Conservation (phyloP, 2,888 invertebrate genomes). For the Pyrocoelia pectoralis region DNA sequence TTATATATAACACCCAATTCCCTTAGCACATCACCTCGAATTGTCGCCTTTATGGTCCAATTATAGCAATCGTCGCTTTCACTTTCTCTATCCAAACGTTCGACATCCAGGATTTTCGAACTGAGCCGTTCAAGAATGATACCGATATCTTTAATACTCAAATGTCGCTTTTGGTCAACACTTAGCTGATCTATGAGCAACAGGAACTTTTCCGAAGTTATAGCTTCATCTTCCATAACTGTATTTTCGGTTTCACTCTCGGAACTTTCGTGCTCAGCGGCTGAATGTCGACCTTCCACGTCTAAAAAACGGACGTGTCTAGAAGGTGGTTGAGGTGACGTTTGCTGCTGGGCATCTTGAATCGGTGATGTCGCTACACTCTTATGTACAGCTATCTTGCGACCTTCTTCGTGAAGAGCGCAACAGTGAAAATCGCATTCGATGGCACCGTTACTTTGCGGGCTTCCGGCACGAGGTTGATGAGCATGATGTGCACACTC, state of each 20-base stretch:
- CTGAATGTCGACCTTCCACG: slow-evolving; percentile 66
- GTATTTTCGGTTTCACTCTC: slow-evolving; percentile 95
- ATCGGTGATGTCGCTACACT: slow-evolving; percentile 93
- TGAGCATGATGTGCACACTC: slow-evolving; percentile 80
- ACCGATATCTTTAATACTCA: slow-evolving; percentile 94
- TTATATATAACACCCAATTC: slow-evolving; percentile 95
- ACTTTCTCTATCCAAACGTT: slow-evolving; percentile 88
- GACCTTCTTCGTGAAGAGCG: slow-evolving; percentile 91
- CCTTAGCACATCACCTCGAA: slow-evolving; percentile 88
- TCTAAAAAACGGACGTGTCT: slow-evolving; percentile 88
- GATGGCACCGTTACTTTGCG: slow-evolving; percentile 66
- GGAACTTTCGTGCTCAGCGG: slow-evolving; percentile 81
- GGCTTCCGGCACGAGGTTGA: slow-evolving; percentile 71
- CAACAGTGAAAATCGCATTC: slow-evolving; percentile 97
- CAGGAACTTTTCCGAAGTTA: slow-evolving; percentile 91
- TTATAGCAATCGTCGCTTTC: slow-evolving; percentile 95
- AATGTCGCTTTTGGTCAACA: slow-evolving; percentile 89
- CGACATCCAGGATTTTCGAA: slow-evolving; percentile 93
- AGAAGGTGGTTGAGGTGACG: slow-evolving; percentile 64
- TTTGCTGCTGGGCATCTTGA: slow-evolving; percentile 72
- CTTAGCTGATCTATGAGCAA: slow-evolving; percentile 92
- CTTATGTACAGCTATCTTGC: slow-evolving; percentile 90
- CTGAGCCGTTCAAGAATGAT: slow-evolving; percentile 91
- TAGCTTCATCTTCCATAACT: slow-evolving; percentile 88
- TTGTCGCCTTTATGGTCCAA: slow-evolving; percentile 96